These are phyloP conservation scores for Sphaeramia orbicularis DNA, from an alignment of 2,797 vertebrate genomes.

Conservation along the genomic window DNA sequence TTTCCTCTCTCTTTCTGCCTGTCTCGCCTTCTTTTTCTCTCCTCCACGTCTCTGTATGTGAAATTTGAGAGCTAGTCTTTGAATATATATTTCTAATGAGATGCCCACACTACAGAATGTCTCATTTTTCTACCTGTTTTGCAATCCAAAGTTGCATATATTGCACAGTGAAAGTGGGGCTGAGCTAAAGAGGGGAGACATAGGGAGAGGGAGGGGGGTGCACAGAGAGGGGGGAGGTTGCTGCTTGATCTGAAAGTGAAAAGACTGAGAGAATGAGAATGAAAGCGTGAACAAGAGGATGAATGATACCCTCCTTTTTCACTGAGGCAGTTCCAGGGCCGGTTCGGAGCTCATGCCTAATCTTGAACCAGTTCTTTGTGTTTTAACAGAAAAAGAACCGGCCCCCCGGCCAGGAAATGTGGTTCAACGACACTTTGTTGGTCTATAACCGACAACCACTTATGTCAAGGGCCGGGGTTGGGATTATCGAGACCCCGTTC, in stretches of 20 bases:
- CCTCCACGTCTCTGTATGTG: conserved; percentile 55
- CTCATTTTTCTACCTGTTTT: conserved; percentile 78
- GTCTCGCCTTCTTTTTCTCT: conserved; percentile 47
- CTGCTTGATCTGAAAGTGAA: conserved; percentile 65
- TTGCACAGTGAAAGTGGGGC: conserved; percentile 47
- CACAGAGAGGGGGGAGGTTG: background rate
- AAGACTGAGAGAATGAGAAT: conserved; percentile 64
- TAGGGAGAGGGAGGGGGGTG: background rate
- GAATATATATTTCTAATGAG: conserved; percentile 82
- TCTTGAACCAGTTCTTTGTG: too few relatives aligned
- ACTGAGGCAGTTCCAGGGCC: too few relatives aligned
- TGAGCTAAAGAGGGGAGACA: conserved; percentile 40
- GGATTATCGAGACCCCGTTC: too few relatives aligned
- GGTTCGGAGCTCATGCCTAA: too few relatives aligned
- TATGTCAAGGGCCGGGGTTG: too few relatives aligned
- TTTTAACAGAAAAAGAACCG: too few relatives aligned
- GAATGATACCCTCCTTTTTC: conserved; percentile 29
- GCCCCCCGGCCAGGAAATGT: too few relatives aligned
- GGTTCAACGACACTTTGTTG: too few relatives aligned
- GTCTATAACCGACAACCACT: too few relatives aligned
- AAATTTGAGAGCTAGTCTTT: conserved; percentile 69
- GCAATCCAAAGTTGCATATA: conserved; percentile 76
- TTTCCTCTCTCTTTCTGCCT: conserved; percentile 71
- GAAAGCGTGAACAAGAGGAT: conserved; percentile 55
- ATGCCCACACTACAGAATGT: conserved; percentile 58